Base-by-base conservation (phyloP, 2,113 vertebrate genomes). In the Urocynchramus pylzowi region DNA sequence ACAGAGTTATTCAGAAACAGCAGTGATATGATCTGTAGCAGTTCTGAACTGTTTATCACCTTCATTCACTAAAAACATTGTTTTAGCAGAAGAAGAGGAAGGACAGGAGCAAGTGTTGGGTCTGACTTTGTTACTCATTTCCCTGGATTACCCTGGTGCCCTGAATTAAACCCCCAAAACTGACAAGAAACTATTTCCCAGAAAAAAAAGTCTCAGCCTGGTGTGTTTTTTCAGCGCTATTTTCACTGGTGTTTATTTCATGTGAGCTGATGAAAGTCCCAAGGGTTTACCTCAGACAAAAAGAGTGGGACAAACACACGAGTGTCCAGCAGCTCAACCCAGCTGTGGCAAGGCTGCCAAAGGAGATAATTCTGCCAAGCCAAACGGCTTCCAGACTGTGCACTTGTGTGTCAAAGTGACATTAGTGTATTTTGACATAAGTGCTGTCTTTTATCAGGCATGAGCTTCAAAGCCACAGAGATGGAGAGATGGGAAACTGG, bases 351-450 rank as follows among this genome's bases (percentile, higher is more conserved):
- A 92, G 77, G 56, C 89, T 97, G 95, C 95, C 84, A 97, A 37
- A 78, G 93, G 93, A 95, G 81, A 95, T 89, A 78, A 95, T 78
- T 91, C 95, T 95, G 91, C 91, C 84, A 95, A 91, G 77, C 0
- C 37, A 94, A 96, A 95, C 10, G 53, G 77, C 84, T 96, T 95
- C 91, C 93, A 96, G 91, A n/a, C 87, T 89, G 87, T 95, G 89
- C 84, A 75, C 77, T 96, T 92, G 61, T 59, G 77, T 94, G 93
- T 97, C 95, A 95, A 94, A 97, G 61, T 87, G 77, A 94, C 93
- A 92, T 82, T 82, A 53, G 95, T 92, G 91, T 96, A 94, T 95
- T 94, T 94, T 90, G 96, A 92, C 80, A 53, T 33, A 97, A 96
- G 91, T 95, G 93, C 84, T 95, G 89, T 50, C 87, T 95, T 95